Evolutionary conservation across 2,113 vertebrate genomes (phyloP), one percentile per base, ranked within the genome.

Genomic region (Nematolebias whitei): DNA sequence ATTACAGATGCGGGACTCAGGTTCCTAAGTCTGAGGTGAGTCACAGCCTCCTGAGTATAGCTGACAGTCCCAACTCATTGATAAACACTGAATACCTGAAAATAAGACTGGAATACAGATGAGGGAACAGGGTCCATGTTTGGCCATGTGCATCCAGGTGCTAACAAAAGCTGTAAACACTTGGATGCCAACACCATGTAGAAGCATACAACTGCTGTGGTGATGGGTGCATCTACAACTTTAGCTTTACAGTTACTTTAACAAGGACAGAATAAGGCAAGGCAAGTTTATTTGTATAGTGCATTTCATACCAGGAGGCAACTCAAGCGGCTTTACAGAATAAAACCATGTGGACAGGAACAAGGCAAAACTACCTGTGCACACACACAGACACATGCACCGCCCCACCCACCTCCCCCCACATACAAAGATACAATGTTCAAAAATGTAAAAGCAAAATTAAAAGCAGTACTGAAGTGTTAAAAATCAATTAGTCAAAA

Each of bases 51-150:
- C 67, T 68, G 40, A 57, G 55, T 51, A 45, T 19, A 68, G 29
- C 39, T 80, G 63, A 63, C 56, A 71, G 41, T 51, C 26, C 45
- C 18, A 60, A 10, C 51, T 51, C 18, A 56, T 53, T 63, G 63
- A 79, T 74, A 67, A 74, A 70, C 13, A 41, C 49, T 55, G 71
- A 59, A 74, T 52, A 65, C 22, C 39, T 74, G 43, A 55, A 63
- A 72, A 76, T 16, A 69, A 32, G 52, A 39, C 57, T 66, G 60
- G 40, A 64, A 61, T 70, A 35, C 20, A 52, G 48, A 63, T 63
- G 61, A 64, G 55, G 32, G 47, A 16, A 23, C 4, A 1, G 41
- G 13, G 53, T 22, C 15, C 18, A n/a, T 58, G 68, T 63, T 57
- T 60, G 49, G 23, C 29, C 50, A 40, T 65, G 59, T 29, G 62